phyloP scores from a whole-genome alignment of 2,888 invertebrate species.

The Trichopria drosophilae region DNA sequence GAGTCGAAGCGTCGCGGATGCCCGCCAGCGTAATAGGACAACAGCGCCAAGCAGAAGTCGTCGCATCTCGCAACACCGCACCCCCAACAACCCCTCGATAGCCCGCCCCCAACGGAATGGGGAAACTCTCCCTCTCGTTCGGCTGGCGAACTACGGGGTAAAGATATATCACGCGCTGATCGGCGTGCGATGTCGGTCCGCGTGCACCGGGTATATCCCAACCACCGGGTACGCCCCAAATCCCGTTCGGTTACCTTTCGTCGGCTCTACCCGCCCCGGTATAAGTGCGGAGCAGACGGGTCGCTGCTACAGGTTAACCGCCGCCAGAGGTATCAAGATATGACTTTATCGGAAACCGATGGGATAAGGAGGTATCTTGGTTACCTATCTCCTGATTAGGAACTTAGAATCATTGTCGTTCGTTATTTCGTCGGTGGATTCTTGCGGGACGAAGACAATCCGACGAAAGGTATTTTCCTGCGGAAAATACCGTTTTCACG shows the following conservation, averaged over 20 bases:
- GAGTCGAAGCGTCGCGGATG: constrained; percentile 56
- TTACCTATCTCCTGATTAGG: constrained; percentile 47
- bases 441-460: too few relatives aligned
- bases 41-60: constrained; percentile 36
- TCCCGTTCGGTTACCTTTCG: too few relatives aligned
- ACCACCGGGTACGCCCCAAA: too few relatives aligned
- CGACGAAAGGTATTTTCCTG: too few relatives aligned
- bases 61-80: constrained; percentile 10
- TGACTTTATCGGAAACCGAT: constrained; percentile 44
- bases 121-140: constrained; percentile 13
- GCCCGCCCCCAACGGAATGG: constrained; percentile 2
- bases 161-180: too few relatives aligned
- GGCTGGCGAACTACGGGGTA: constrained; percentile 9
- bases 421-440: constrained; percentile 21
- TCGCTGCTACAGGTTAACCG: constrained; percentile 3
- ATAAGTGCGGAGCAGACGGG: too few relatives aligned
- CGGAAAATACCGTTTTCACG: too few relatives aligned
- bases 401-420: constrained; percentile 42
- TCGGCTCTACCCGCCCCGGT: too few relatives aligned
- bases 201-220: too few relatives aligned
- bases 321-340: constrained; percentile 1
- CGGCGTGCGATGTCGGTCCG: too few relatives aligned
- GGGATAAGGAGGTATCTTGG: constrained; percentile 48
- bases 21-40: constrained; percentile 53
- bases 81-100: constrained; percentile 3